Evolutionary conservation across 1,140 invertebrate species (phyloP).

Genomic region (Condylostylus longicornis): DNA sequence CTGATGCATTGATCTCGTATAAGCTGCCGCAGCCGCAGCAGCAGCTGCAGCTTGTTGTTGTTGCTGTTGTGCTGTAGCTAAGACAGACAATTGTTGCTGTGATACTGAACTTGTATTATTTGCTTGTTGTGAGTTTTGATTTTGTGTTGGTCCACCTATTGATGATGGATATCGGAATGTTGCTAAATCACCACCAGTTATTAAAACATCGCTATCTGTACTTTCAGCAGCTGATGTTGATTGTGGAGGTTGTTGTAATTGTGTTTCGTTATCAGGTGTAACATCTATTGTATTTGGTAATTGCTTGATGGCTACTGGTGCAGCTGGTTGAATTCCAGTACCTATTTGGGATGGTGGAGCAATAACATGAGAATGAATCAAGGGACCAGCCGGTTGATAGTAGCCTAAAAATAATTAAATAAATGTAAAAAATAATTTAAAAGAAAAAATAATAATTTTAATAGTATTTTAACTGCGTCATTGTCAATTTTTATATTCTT

Average conservation of each 20-base stretch:
- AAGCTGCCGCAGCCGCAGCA: slow-evolving; percentile 29
- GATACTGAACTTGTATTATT: slow-evolving; percentile 6
- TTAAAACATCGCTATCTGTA: slow-evolving; percentile 33
- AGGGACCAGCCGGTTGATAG: slow-evolving; percentile 73
- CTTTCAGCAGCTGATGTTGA: slow-evolving; percentile 27
- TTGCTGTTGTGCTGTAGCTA: slow-evolving; percentile 1
- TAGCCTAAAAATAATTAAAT: slow-evolving; percentile 47
- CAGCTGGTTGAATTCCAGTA: slow-evolving; percentile 21
- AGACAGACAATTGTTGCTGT: slow-evolving; percentile 1
- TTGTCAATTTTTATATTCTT: no score
- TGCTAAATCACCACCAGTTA: slow-evolving; percentile 13
- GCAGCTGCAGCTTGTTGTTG: slow-evolving; percentile 27
- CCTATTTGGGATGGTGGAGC: slow-evolving; percentile 34
- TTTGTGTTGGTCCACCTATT: background rate
- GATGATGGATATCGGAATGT: slow-evolving; percentile 12
- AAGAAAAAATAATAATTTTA: no score
- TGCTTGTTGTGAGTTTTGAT: slow-evolving; percentile 8
- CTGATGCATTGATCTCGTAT: slow-evolving; percentile 28
- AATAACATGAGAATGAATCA: slow-evolving; percentile 53
- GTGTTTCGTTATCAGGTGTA: no score
- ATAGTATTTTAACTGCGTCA: no score
- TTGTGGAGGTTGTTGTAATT: slow-evolving; percentile 18
- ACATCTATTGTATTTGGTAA: no score
- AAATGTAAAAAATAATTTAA: slow-evolving; percentile 12
- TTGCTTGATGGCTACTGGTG: background rate